Base-by-base conservation (phyloP, 2,888 invertebrate species). In the Scaptomyza parva region DNA sequence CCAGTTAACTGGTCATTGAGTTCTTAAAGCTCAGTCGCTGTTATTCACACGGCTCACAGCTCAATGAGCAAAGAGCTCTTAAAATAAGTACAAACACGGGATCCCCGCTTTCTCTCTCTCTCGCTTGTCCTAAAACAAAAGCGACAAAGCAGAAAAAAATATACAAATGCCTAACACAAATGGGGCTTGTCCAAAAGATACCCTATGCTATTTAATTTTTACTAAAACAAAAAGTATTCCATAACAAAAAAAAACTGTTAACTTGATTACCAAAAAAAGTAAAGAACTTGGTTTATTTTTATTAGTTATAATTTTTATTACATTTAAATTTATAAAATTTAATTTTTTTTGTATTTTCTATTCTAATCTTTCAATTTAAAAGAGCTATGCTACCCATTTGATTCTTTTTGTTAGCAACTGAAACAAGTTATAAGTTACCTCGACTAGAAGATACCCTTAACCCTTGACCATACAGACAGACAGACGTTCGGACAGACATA, bases 51-150 rank as follows among this genome's bases (percentile, higher is more conserved):
- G 64, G 61, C 61, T 47, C 47, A 63, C 85, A 63, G 74, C 66
- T 81, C 68, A 77, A 59, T 87, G 70, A 67, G 70, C 87, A 81
- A 77, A 60, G 66, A 64, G 84, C 76, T 70, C 80, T 79, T 59
- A 61, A 80, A 70, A 76, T 71, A 64, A 64, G 57, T 53, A 57
- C 65, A 64, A 63, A 44, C 61, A 47, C 28, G 61, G 65, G 44
- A 9, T 5, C 5, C 22, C n/a, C n/a, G n/a, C n/a, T n/a, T 22
- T 17, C 17, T 51, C 50, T 30, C 28, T 26, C 26, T 6, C 41
- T 41, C 12, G 41, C 18, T 41, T 50, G 30, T 43, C 44, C 54
- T 52, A 44, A 70, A 48, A 57, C 59, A 57, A 55, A 64, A 68
- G 39, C 64, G 41, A 14, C 14, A 66, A 52, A 59, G 24, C 41